Base-by-base conservation (phyloP, 2,888 invertebrate genomes). In the Nasonia oneida region DNA sequence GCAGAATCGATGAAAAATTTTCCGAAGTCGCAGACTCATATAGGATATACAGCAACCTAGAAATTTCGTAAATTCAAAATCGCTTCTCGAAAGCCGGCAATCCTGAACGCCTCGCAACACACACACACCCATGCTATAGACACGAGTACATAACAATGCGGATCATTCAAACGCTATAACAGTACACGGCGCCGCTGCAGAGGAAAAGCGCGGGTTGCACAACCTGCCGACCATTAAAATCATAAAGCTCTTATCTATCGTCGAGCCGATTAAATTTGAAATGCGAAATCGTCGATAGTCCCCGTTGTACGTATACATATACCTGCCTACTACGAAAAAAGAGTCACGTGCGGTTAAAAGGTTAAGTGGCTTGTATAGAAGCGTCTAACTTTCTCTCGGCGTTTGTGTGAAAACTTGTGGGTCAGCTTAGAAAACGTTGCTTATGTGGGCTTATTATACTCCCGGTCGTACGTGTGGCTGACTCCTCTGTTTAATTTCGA, bases 371-470 rank as follows among this genome's bases (percentile, higher is more conserved):
- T 37, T 33, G 53, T 8, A 77, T 57, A 47, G 53, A 67, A 37
- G 64, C 57, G 47, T 47, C 4, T 57, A 84, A 85, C 81, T 85
- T 85, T 85, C 85, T 85, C 84, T 67, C 23, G 29, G 61, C 57
- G 80, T 71, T 77, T 73, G n/a, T 47, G 79, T 74, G 75, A 79
- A 84, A 75, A 84, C 61, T 81, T 81, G 57, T 77, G 67, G 80
- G 79, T 81, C 76, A 71, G 71, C 71, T 70, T 76, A 77, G 84
- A 85, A 80, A 85, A 84, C 75, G 53, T 61, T 73, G 18, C 67
- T 10, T 33, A 29, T 33, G 67, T 0, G 8, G 12, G 78, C 18
- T 73, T 73, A 78, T 83, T 73, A 71, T 70, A 77, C 53, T n/a
- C 23, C 37, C 47, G 67, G 67, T 33, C 74, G 74, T 64, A 78